Evolutionary conservation across 2,113 vertebrate genomes (phyloP), one percentile per base, ranked within the genome.

Genomic region (Rostratula benghalensis): DNA sequence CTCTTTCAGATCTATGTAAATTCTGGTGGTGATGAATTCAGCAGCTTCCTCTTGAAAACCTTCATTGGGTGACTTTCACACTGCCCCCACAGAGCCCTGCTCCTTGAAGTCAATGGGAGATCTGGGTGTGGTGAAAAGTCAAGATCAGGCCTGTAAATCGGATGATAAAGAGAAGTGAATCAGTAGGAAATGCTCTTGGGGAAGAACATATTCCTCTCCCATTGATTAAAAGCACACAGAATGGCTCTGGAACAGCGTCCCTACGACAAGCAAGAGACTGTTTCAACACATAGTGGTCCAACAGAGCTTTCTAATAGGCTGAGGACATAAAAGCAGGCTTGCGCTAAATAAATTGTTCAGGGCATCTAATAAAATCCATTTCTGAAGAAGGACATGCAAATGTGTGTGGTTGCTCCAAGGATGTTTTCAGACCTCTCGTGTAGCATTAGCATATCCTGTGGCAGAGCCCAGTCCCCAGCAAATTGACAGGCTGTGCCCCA

Each of bases 61-160:
- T 83, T 79, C 73, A 69, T 54, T 91, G 77, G 45, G 86, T 84
- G 92, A 89, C 91, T 96, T 92, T 84, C 77, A 95, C 57, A 31
- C 93, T 95, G 77, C 94, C 83, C 63, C 91, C 91, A 94, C 92
- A 94, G 67, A 91, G 75, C 59, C 90, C 90, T 71, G 71, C 90
- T 94, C 90, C 94, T 97, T 96, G 96, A 96, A 96, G 96, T 94
- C 94, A 76, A 11, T 33, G 61, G 94, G 51, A 96, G 87, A 84
- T 48, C 61, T 93, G 87, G 95, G 96, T 54, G 92, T 96, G 96
- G 96, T 91, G 54, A 69, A 39, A 50, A 89, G 83, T 96, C 92
- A 96, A 94, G 95, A 94, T 89, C 61, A 94, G 94, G 79, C 94
- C 91, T 89, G 94, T 85, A 92, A 85, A 91, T 60, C 18, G 21